Evolutionary conservation across 37 sponge, comb jelly and placozoan species (phyloP).

Genomic region (Chondrosia reniformis): DNA sequence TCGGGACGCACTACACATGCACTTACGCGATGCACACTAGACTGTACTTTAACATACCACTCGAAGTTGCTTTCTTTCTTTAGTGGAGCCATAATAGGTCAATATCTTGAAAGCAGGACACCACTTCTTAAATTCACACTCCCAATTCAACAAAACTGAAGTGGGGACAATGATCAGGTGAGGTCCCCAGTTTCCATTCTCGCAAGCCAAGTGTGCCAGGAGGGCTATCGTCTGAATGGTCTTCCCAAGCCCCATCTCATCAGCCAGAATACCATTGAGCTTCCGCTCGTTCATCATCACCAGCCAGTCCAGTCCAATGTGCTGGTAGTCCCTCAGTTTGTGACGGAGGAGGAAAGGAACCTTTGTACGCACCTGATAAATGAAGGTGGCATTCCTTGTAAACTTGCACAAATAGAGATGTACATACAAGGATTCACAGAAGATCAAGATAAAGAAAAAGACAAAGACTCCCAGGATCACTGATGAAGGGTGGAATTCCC

Average conservation of each 20-base stretch:
- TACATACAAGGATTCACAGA: not conserved
- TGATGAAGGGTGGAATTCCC: too few relatives aligned
- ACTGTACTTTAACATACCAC: constrained; percentile 72
- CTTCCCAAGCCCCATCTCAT: constrained; percentile 99
- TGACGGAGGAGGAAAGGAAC: constrained; percentile 94
- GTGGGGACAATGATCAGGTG: constrained; percentile 98
- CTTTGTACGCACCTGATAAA: constrained; percentile 65
- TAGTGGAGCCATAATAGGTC: constrained; percentile 92
- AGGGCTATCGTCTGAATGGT: constrained; percentile 93
- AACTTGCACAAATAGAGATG: not conserved
- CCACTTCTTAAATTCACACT: constrained; percentile 98
- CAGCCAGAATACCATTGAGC: constrained; percentile 98
- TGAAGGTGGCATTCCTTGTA: not conserved
- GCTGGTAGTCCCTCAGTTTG: constrained; percentile 95
- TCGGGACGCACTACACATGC: too few relatives aligned
- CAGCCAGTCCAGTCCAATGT: constrained; percentile 99
- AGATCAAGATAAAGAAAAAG: not conserved
- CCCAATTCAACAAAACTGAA: constrained; percentile 98
- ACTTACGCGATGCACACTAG: too few relatives aligned
- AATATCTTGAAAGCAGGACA: constrained; percentile 99
- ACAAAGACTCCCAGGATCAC: too few relatives aligned
- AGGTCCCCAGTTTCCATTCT: constrained; percentile 92
- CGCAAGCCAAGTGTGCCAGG: constrained; percentile 92
- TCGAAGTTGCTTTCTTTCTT: constrained; percentile 91
- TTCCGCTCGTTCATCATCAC: constrained; percentile 87